These are phyloP conservation scores for Diarsia dahlii DNA, from an alignment of 2,888 invertebrate genomes.

Conservation along the genomic window DNA sequence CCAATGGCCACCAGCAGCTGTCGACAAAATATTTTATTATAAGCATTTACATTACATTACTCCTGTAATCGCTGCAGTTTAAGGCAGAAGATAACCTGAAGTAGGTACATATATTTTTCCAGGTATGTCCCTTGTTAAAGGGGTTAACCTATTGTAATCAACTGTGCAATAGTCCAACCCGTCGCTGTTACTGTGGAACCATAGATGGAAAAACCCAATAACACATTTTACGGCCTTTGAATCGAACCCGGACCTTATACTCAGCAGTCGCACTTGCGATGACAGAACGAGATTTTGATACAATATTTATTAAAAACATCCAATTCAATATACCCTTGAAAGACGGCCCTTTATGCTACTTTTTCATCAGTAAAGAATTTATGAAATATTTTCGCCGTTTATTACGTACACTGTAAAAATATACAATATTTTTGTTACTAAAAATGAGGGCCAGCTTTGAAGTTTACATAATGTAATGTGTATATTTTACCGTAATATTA, in stretches of 20 bases:
- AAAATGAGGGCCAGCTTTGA: neutral
- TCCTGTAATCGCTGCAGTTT: neutral
- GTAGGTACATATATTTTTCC: neutral
- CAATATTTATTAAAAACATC: constrained; percentile 9
- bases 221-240: no score
- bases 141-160: no score
- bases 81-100: neutral
- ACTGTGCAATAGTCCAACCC: no score
- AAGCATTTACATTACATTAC: neutral
- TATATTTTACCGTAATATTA: neutral
- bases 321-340: constrained; percentile 21
- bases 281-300: no score
- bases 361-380: neutral
- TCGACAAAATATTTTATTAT: constrained; percentile 43
- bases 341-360: constrained; percentile 3
- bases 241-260: no score
- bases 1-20: constrained; percentile 77
- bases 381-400: constrained; percentile 30
- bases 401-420: constrained; percentile 3
- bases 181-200: no score
- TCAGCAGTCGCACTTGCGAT: no score
- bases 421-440: neutral
- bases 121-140: neutral
- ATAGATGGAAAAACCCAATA: no score
- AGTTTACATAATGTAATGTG: constrained; percentile 9